Evolutionary conservation across 64 coral and sea anemone species (phyloP).

Genomic region (Stichodactyla helianthus): DNA sequence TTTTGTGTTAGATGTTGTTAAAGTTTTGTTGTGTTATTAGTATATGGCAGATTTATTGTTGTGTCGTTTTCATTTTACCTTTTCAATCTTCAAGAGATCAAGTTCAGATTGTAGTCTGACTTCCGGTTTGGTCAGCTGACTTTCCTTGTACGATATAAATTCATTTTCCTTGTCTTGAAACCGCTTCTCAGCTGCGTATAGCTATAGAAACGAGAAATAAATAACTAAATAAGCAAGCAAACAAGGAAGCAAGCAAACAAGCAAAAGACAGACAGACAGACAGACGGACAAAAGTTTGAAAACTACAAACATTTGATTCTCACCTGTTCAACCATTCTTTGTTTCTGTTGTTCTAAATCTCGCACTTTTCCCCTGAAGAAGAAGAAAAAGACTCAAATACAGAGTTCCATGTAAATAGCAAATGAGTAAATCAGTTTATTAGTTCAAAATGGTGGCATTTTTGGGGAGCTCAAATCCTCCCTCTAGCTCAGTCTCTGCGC

Average conservation of each 20-base stretch:
- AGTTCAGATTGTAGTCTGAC: slow-evolving; percentile 88
- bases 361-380: slow-evolving; percentile 60
- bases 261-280: background rate
- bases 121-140: slow-evolving; percentile 92
- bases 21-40: background rate
- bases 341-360: slow-evolving; percentile 79
- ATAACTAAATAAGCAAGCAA: no score
- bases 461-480: no score
- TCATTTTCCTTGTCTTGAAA: slow-evolving; percentile 91
- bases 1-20: no score
- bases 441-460: no score
- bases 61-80: slow-evolving; percentile 19
- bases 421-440: no score
- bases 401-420: no score
- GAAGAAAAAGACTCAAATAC: background rate
- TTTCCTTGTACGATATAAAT: slow-evolving; percentile 88
- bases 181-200: slow-evolving; percentile 87
- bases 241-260: no score
- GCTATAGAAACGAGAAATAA: slow-evolving; percentile 16
- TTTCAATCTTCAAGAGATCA: slow-evolving; percentile 85
- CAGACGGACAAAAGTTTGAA: no score
- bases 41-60: no score
- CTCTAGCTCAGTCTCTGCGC: no score
- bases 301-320: background rate
- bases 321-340: slow-evolving; percentile 83